Base-by-base conservation (phyloP, 1,140 invertebrate genomes). In the Calephelis virginiensis region DNA sequence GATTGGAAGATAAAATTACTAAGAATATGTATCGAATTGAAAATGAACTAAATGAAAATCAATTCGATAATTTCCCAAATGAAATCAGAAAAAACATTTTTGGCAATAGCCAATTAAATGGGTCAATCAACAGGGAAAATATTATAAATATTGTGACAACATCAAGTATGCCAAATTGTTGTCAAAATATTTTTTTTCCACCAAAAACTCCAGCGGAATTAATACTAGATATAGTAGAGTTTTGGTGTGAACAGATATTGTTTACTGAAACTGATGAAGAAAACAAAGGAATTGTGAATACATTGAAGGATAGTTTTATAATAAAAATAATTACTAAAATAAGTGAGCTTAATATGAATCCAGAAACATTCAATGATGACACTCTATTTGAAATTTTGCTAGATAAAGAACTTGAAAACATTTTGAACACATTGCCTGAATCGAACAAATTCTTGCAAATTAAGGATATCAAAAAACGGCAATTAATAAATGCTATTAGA, bases 251-350 rank as follows among this genome's bases (percentile, higher is more conserved):
- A 43, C 38, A 72, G 56, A 46, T 85, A 40, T 74, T 75, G 2
- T 28, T 84, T 12, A 46, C 53, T 17, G 64, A 62, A 10, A 68
- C 67, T 13, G 71, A 56, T 43, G 14, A 49, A 13, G 53, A 71
- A 67, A 70, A 78, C 28, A 61, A 60, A 63, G 66, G 56, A 50
- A 65, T 66, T 60, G 49, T 50, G 3, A 74, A 73, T 59, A 46
- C 47, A 0, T 74, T 81, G 0, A 82, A 73, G 68, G 72, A 78
- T 10, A 66, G 77, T 37, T 38, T 78, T 49, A 43, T 64, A 12
- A 72, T 74, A 9, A 80, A 76, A 76, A 76, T 84, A 12, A 69
- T 81, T n/a, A 80, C 78, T 17, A 80, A 78, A 73, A 74, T 83
- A 14, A 76, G 73, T 60, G 74, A 83, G 74, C 65, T 83, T 9